phyloP scores from a whole-genome alignment of 2,888 invertebrate species.

The Callyntrura guangdongensis region DNA sequence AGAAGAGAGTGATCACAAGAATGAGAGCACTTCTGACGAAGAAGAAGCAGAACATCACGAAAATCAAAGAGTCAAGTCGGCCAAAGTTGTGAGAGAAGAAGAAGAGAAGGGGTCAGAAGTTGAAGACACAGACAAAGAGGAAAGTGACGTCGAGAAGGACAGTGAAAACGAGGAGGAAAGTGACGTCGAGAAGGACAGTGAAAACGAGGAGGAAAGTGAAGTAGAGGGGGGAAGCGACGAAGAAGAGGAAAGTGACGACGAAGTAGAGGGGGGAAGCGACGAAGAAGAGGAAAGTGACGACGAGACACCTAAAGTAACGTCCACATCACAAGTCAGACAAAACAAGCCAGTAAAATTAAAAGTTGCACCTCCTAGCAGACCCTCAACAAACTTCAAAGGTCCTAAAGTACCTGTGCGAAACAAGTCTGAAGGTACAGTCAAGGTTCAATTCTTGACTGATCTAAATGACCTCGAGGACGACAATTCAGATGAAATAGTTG shows the following conservation, averaged over 20 bases:
- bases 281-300: too few relatives aligned
- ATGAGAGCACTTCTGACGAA: too few relatives aligned
- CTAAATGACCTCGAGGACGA: constrained; percentile 80
- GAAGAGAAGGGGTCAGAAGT: too few relatives aligned
- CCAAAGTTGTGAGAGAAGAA: too few relatives aligned
- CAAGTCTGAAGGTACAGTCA: constrained; percentile 82
- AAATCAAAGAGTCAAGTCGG: too few relatives aligned
- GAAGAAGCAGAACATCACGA: too few relatives aligned
- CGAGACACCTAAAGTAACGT: neutral
- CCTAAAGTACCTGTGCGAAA: constrained; percentile 17
- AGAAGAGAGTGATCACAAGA: too few relatives aligned
- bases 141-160: too few relatives aligned
- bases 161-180: neutral
- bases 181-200: neutral
- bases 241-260: neutral
- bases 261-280: too few relatives aligned
- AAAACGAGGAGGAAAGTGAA: neutral
- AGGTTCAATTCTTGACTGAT: constrained; percentile 81
- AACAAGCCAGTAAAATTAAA: neutral
- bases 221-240: neutral
- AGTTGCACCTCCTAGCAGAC: neutral
- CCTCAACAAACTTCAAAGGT: neutral
- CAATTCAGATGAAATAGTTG: neutral
- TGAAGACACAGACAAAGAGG: too few relatives aligned
- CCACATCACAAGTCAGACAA: neutral